Base-by-base conservation (phyloP, 2,888 invertebrate species). In the Teleogryllus oceanicus region DNA sequence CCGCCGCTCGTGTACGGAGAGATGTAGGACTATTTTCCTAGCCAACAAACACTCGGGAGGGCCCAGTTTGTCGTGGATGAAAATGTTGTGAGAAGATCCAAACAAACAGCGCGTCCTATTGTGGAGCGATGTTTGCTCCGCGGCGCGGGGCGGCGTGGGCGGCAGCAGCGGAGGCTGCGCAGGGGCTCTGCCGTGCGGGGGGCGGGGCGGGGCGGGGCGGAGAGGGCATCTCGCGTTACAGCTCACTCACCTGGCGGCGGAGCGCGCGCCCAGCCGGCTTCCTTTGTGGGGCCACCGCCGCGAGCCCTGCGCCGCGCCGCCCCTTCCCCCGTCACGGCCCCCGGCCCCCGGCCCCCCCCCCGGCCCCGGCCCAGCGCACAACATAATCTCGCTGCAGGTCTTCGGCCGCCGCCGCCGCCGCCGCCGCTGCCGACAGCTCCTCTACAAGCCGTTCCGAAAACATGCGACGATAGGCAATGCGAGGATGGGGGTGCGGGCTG, bases 201-300 rank as follows among this genome's bases (percentile, higher is more conserved):
- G 1, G 16, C 8, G 16, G n/a, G 11, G 49, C 2, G 21, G 77
- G 77, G 21, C 18, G 50, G 24, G 78, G 13, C 21, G 20, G 50
- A 10, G 76, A 50, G 50, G 21, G 78, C 76, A 76, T 78, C 78
- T 78, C 78, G 20, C 78, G 74, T 78, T 78, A 78, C 78, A 74
- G 24, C 78, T 78, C 78, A 78, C 74, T 78, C 74, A 78, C 51
- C 78, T 20, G 62, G 75, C 24, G 21, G 21, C 21, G 75, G 75
- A 13, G 11, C 75, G 75, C 75, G 75, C 20, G 18, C 75, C 13
- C 24, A n/a, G 75, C n/a, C 21, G 75, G 75, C 75, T 75, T 20
- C 75, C 75, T 20, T 24, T 24, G 75, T 24, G 21, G 75, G 37
- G 75, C 62, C 75, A 20, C 75, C n/a, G 13, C 20, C 21, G 75